Percentiles rank a stretch among this genome's conserved stretches.
phyloP scores from a whole-genome alignment of 2,113 vertebrate genomes.

The Macquaria ambigua region DNA sequence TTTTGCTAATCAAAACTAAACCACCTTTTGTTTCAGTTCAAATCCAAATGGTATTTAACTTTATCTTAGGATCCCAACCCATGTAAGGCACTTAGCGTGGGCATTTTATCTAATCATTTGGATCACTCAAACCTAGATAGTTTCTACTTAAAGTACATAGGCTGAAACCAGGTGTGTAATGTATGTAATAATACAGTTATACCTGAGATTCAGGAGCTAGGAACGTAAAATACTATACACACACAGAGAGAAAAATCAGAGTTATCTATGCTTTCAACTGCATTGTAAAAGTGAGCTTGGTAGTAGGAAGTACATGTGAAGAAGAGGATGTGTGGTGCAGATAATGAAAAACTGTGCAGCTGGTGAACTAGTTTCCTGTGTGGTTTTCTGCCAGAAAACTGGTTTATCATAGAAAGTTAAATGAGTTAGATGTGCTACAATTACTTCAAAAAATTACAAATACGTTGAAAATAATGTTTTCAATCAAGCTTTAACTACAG shows the following conservation, averaged over 20 bases:
- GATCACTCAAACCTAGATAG: background rate
- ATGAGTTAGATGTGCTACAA: background rate
- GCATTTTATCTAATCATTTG: slow-evolving; percentile 3
- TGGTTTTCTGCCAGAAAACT: background rate
- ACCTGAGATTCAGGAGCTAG: background rate
- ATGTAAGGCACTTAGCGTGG: background rate
- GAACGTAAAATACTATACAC: background rate
- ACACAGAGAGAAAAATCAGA: background rate
- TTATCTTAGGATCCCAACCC: slow-evolving; percentile 1
- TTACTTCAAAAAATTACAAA: background rate
- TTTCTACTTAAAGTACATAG: background rate
- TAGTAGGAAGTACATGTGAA: background rate
- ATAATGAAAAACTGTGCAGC: background rate
- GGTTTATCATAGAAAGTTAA: background rate
- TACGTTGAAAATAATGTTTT: background rate
- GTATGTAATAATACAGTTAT: background rate
- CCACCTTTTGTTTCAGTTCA: background rate
- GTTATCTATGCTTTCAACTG: slow-evolving; percentile 5
- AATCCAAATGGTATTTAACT: background rate
- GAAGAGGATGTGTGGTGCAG: background rate
- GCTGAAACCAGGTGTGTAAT: background rate
- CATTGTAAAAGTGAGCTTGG: background rate
- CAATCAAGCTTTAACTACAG: background rate
- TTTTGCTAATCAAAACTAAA: background rate
- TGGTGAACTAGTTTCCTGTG: background rate